Conservation (phyloP, 2,888 invertebrate species). For the Calliphora vomitoria region DNA sequence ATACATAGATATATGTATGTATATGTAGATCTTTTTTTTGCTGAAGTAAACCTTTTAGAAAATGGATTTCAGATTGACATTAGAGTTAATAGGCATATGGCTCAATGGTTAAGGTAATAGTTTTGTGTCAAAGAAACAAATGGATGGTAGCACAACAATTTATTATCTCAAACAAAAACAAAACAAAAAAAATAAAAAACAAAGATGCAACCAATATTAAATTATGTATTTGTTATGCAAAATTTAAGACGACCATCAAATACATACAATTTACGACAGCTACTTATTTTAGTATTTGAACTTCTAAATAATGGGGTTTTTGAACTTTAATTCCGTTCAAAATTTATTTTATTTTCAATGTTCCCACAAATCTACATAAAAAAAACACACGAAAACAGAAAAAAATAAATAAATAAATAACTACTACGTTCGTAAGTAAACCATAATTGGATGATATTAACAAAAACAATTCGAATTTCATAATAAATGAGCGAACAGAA, state of each 20-base stretch:
- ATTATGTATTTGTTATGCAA: constrained; percentile 58
- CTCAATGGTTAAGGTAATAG: constrained; percentile 71
- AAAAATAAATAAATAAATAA: constrained; percentile 27
- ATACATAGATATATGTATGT: constrained; percentile 7
- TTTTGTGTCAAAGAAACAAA: constrained; percentile 69
- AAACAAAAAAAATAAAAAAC: background rate
- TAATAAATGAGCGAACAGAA: constrained; percentile 57
- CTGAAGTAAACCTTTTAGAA: constrained; percentile 66
- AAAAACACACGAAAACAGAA: background rate
- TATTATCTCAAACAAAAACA: constrained; percentile 40
- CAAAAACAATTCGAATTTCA: constrained; percentile 66
- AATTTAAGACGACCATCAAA: constrained; percentile 40
- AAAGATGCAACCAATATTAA: constrained; percentile 55
- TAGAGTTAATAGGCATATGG: constrained; percentile 71
- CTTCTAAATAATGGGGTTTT: constrained; percentile 5
- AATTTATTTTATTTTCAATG: constrained; percentile 32
- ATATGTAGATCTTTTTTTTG: background rate
- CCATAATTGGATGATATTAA: constrained; percentile 68
- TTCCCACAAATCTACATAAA: constrained; percentile 64
- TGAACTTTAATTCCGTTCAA: constrained; percentile 28
- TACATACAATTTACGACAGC: constrained; percentile 21
- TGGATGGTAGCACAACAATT: constrained; percentile 66
- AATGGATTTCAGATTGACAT: constrained; percentile 72
- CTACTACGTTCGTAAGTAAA: constrained; percentile 43
- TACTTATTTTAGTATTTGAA: background rate